Conservation (phyloP, 2,113 vertebrate species). For the Tragelaphus buxtoni region DNA sequence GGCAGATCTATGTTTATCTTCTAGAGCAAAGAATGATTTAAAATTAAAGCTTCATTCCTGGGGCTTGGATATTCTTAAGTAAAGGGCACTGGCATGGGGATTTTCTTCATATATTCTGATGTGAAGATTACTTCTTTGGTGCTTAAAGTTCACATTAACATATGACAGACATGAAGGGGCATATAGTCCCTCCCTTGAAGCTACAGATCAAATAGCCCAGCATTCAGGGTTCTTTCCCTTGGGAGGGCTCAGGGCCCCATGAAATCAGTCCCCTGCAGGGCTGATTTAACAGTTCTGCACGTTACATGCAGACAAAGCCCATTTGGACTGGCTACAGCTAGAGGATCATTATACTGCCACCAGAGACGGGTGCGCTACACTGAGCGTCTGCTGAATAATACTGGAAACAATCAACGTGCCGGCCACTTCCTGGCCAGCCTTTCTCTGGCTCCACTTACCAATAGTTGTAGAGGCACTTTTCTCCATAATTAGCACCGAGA, state of each 20-base stretch:
- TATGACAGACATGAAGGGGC: constrained; percentile 57
- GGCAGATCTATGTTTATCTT: constrained; percentile 54
- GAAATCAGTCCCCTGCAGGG: neutral
- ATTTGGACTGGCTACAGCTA: neutral
- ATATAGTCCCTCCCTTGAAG: constrained; percentile 41
- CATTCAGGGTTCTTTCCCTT: neutral
- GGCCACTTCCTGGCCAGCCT: neutral
- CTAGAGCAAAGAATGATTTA: constrained; percentile 63
- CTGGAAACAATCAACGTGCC: neutral
- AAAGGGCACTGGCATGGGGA: constrained; percentile 45
- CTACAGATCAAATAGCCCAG: constrained; percentile 41
- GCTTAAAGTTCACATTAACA: constrained; percentile 77
- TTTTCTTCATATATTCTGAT: constrained; percentile 48
- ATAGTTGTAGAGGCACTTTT: constrained; percentile 99
- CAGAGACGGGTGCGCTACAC: neutral
- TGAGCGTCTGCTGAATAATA: neutral
- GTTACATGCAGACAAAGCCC: neutral
- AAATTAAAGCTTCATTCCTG: constrained; percentile 61
- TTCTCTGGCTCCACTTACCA: constrained; percentile 83
- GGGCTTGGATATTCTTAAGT: constrained; percentile 56
- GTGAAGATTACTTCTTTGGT: constrained; percentile 62
- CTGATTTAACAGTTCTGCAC: neutral
- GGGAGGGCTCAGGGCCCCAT: neutral
- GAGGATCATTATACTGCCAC: neutral
- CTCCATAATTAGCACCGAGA: constrained; percentile 89